Conservation (phyloP, 37 sponge, comb jelly and placozoan genomes). For the Cliona cf. orientalis region DNA sequence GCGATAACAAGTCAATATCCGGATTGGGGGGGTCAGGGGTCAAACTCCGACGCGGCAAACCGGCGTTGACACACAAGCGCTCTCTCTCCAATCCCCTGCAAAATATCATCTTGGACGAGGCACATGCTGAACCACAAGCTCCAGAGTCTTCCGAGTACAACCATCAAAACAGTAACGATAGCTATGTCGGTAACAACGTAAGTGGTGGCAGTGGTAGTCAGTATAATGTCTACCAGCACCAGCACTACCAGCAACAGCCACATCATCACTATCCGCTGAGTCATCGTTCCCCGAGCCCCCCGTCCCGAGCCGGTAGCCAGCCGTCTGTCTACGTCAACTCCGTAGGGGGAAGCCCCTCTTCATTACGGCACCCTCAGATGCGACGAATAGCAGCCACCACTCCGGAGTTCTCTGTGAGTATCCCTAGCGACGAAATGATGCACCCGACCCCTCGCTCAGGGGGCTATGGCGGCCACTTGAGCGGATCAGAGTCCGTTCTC, state of each 20-base stretch:
- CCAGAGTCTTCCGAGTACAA: too few relatives aligned
- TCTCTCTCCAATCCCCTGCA: conserved; percentile 60
- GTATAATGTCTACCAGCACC: too few relatives aligned
- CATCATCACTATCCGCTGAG: neutral
- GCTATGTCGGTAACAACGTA: too few relatives aligned
- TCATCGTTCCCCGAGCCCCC: conserved; percentile 55
- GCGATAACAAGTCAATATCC: too few relatives aligned
- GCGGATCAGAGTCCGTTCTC: conserved; percentile 12
- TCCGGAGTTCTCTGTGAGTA: conserved; percentile 33
- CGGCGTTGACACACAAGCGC: conserved; percentile 22
- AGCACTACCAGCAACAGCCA: neutral
- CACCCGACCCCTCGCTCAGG: neutral
- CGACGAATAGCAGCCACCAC: conserved; percentile 7
- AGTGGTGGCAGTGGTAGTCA: too few relatives aligned
- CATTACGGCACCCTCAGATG: conserved; percentile 30
- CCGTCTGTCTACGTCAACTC: conserved; percentile 18
- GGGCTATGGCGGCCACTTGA: neutral
- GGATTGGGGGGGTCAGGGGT: too few relatives aligned
- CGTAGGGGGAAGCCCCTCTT: neutral
- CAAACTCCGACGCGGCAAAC: too few relatives aligned
- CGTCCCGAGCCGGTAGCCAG: conserved; percentile 43
- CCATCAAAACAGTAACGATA: too few relatives aligned
- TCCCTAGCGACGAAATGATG: conserved; percentile 13
- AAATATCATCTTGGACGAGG: conserved; percentile 32
- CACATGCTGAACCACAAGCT: neutral